Evolutionary conservation across 2,797 vertebrate genomes (phyloP).

Genomic region (Sparidentex hasta): DNA sequence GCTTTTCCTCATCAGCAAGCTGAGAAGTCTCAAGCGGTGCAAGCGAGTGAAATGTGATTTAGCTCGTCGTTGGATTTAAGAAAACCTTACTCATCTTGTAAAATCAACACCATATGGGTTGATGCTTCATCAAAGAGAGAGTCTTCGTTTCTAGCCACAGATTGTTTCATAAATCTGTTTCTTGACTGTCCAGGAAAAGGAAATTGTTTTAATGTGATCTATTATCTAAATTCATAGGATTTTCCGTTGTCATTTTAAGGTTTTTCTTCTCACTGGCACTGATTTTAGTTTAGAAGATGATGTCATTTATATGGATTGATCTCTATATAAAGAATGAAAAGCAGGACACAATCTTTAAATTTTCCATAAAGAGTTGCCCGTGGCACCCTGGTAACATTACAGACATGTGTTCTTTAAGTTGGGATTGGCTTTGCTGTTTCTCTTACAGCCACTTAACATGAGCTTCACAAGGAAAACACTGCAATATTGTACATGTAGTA

Average conservation of each 20-base stretch:
- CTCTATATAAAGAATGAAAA: slow-evolving; percentile 31
- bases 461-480: slow-evolving; percentile 4
- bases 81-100: slow-evolving; percentile 13
- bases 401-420: slow-evolving; percentile 38
- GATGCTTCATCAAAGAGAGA: slow-evolving; percentile 37
- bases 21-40: slow-evolving; percentile 1
- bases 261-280: slow-evolving; percentile 23
- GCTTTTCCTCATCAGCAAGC: slow-evolving; percentile 13
- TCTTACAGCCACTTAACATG: background rate
- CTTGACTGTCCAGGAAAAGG: background rate
- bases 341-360: background rate
- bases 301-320: slow-evolving; percentile 10
- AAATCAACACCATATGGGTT: slow-evolving; percentile 43
- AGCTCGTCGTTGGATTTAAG: slow-evolving; percentile 26
- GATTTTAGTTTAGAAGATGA: slow-evolving; percentile 36
- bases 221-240: slow-evolving; percentile 30
- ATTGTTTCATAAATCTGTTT: slow-evolving; percentile 47
- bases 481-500: background rate
- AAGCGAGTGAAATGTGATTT: slow-evolving; percentile 39
- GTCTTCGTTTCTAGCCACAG: slow-evolving; percentile 13
- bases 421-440: slow-evolving; percentile 1
- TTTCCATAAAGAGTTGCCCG: slow-evolving; percentile 22
- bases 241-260: slow-evolving; percentile 17
- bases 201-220: slow-evolving; percentile 16
- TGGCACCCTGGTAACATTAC: background rate